Conservation (phyloP, 23 tunicate genomes). For the Halocynthia roretzi region DNA sequence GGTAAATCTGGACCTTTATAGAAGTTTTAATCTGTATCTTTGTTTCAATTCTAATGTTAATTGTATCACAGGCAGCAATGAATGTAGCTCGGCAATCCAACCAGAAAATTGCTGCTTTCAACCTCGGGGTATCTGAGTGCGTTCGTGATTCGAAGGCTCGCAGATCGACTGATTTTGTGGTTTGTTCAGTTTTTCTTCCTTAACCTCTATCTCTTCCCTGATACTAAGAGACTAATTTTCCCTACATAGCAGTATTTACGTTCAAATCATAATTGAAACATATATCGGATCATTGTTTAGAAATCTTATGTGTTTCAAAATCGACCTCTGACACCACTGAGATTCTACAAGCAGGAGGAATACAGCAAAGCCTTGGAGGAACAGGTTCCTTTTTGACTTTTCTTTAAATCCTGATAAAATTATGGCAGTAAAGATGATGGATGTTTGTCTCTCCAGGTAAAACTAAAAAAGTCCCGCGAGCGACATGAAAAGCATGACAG, state of each 20-base stretch:
- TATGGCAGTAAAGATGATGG: neutral
- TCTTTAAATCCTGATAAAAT: neutral
- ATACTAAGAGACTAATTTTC: neutral
- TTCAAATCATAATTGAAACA: too few species aligned
- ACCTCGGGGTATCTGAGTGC: conserved; percentile 88
- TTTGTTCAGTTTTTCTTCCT: conserved; percentile 15
- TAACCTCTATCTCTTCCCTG: neutral
- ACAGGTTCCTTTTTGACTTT: conserved; percentile 34
- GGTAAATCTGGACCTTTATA: too few species aligned
- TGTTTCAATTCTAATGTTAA: neutral
- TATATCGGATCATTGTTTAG: conserved; percentile 14
- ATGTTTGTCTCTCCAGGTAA: conserved; percentile 38
- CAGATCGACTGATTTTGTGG: conserved; percentile 66
- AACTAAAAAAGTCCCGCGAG: conserved; percentile 46
- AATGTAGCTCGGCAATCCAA: conserved; percentile 39
- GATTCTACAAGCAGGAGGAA: conserved; percentile 84
- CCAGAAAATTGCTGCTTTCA: conserved; percentile 91
- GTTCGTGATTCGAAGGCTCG: conserved; percentile 42
- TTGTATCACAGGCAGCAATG: conserved; percentile 52
- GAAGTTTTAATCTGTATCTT: neutral
- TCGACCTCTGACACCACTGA: conserved; percentile 90
- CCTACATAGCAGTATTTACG: neutral
- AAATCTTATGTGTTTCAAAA: conserved; percentile 89
- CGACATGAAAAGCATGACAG: conserved; percentile 60
- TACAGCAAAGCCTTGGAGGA: conserved; percentile 81